phyloP scores from a whole-genome alignment of 1,140 invertebrate species.

The Physella acuta region DNA sequence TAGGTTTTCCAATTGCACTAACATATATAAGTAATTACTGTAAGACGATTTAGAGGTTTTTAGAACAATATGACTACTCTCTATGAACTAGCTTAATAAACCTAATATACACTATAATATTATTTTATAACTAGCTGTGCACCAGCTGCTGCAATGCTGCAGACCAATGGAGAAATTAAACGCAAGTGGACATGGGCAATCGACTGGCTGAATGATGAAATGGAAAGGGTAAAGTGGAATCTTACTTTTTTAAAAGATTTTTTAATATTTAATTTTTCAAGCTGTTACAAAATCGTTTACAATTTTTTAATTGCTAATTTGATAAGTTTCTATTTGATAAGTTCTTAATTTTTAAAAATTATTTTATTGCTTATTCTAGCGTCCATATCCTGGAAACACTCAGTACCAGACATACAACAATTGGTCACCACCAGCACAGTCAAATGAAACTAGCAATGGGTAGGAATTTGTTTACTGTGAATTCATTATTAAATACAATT shows the following conservation, averaged over 20 bases:
- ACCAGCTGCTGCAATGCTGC: slow-evolving; percentile 73
- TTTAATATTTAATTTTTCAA: no score
- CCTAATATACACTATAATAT: no score
- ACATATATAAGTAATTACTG: background rate
- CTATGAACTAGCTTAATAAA: no score
- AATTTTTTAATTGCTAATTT: no score
- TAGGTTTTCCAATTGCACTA: slow-evolving; percentile 33
- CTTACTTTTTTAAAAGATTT: no score
- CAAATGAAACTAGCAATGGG: slow-evolving; percentile 92
- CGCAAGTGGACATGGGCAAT: slow-evolving; percentile 85
- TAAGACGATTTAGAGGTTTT: no score
- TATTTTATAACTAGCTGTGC: slow-evolving; percentile 67
- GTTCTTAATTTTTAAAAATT: no score
- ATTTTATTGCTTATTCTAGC: no score
- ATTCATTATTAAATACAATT: background rate
- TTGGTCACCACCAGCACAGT: slow-evolving; percentile 90
- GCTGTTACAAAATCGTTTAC: no score
- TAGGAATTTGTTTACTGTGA: slow-evolving; percentile 29
- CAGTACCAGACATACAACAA: slow-evolving; percentile 83
- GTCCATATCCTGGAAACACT: slow-evolving; percentile 67
- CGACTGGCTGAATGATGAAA: slow-evolving; percentile 92
- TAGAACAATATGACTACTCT: no score
- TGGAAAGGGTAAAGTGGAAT: slow-evolving; percentile 73
- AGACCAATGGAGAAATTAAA: slow-evolving; percentile 75
- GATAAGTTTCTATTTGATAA: no score